phyloP scores from a whole-genome alignment of 2,888 invertebrate species.

The Caenorhabditis sp. region DNA sequence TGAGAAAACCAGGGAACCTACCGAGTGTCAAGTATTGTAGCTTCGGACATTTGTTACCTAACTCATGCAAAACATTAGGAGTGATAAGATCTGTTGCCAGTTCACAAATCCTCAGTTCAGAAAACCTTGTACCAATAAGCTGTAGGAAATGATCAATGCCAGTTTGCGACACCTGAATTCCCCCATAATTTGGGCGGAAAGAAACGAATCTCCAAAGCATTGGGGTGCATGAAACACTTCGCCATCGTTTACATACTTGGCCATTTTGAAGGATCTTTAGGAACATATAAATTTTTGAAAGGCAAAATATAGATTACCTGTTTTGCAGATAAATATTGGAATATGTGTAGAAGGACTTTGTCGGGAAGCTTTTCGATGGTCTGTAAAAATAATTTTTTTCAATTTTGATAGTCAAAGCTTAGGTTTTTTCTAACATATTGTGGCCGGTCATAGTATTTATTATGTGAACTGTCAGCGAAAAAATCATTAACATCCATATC shows the following conservation, averaged over 20 bases:
- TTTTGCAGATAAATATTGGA: conserved; percentile 46
- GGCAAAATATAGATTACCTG: conserved; percentile 26
- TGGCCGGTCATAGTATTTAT: conserved; percentile 19
- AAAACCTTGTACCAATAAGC: conserved; percentile 77
- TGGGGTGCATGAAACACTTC: conserved; percentile 92
- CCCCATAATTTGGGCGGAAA: conserved; percentile 92
- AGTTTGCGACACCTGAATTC: conserved; percentile 79
- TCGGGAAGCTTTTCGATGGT: conserved; percentile 82
- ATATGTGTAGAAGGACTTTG: conserved; percentile 90
- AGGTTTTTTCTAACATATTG: conserved; percentile 24
- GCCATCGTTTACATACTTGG: conserved; percentile 93
- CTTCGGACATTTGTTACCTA: conserved; percentile 94
- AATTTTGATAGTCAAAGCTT: neutral
- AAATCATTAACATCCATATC: conserved; percentile 32
- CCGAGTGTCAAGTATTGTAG: conserved; percentile 88
- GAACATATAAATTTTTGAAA: neutral
- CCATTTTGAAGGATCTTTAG: conserved; percentile 74
- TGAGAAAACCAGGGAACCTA: conserved; percentile 13
- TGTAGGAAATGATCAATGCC: conserved; percentile 54
- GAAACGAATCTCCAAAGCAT: conserved; percentile 94
- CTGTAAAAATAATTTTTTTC: conserved; percentile 60
- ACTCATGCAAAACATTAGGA: conserved; percentile 92
- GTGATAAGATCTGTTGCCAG: conserved; percentile 94
- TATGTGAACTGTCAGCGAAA: conserved; percentile 31
- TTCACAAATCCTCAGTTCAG: conserved; percentile 88